Base-by-base conservation (phyloP, 2,797 vertebrate species). In the Karalla daura region DNA sequence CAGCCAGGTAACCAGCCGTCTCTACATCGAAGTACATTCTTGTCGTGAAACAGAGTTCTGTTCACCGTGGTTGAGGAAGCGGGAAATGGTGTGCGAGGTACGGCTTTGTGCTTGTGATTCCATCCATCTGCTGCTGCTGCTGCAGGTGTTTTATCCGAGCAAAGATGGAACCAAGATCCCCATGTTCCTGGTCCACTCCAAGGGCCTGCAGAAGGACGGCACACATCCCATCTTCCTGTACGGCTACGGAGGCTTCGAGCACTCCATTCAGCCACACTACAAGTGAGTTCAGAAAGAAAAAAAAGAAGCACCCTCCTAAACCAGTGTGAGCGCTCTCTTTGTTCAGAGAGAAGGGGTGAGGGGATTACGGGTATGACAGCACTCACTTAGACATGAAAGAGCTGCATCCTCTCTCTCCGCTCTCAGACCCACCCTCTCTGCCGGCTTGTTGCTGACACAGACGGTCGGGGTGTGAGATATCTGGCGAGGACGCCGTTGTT, bases 221-320 rank as follows among this genome's bases (percentile, higher is more conserved):
- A 85, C 81, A 30, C 83, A 92, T 44, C 92, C 94, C 0, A 89
- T 94, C 3, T 92, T 94, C 61, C 90, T 94, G 5, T 89, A 94
- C 10, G 93, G 93, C 56, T 94, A 94, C 0, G 94, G 93, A 74
- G 93, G 94, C 46, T 94, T 94, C n/a, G 91, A 94, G 60, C 11
- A 61, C 11, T 88, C 92, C 14, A 89, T 94, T 23, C 92, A 93
- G 15, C 94, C 94, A 0, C 50, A 83, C 65, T 94, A 92, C 68
- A 91, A 93, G 94, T 94, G 23, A 88, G 90, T 72, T 40, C 9
- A 25, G 7, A 9, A 13, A 15, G n/a, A n/a, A n/a, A n/a, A n/a
- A n/a, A n/a, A n/a, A n/a, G n/a, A n/a, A n/a, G n/a, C n/a, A n/a
- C n/a, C 32, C 23, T 25, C 17, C 12, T 28, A 0, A 14, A 6